Conservation (phyloP, 1,140 invertebrate species). For the Zaprionus capensis region DNA sequence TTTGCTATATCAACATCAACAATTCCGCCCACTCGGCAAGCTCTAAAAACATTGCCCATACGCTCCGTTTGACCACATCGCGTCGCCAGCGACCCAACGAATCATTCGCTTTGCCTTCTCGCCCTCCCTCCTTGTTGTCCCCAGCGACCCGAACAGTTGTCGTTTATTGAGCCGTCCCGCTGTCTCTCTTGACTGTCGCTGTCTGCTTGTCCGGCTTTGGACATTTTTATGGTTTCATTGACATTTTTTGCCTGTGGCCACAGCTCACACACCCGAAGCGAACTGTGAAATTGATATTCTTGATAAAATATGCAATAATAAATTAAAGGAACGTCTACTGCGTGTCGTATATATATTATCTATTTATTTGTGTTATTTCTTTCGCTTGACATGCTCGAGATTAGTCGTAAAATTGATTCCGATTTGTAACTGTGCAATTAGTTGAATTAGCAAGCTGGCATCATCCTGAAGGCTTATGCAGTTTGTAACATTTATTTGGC, state of each 20-base stretch:
- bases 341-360: constrained; percentile 1
- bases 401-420: background rate
- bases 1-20: constrained; percentile 41
- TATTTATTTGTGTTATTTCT: constrained; percentile 21
- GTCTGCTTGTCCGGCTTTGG: constrained; percentile 34
- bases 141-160: constrained; percentile 11
- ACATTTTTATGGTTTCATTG: constrained; percentile 76
- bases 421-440: background rate
- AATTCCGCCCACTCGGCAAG: constrained; percentile 14
- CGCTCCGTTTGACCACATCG: constrained; percentile 36
- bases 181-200: constrained; percentile 6
- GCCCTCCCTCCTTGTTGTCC: constrained; percentile 2
- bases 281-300: constrained; percentile 44
- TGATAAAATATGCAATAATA: constrained; percentile 39
- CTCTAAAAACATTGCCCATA: constrained; percentile 25
- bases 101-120: constrained; percentile 23
- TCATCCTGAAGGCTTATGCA: background rate
- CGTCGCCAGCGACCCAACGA: constrained; percentile 17
- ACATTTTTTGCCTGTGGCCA: constrained; percentile 48
- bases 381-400: background rate
- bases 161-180: constrained; percentile 35
- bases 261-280: constrained; percentile 17
- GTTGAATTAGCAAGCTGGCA: background rate
- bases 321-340: constrained; percentile 20
- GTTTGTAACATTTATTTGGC: background rate